Conservation (phyloP, 2,113 vertebrate genomes). For the Petrocephalus microphthalmus region DNA sequence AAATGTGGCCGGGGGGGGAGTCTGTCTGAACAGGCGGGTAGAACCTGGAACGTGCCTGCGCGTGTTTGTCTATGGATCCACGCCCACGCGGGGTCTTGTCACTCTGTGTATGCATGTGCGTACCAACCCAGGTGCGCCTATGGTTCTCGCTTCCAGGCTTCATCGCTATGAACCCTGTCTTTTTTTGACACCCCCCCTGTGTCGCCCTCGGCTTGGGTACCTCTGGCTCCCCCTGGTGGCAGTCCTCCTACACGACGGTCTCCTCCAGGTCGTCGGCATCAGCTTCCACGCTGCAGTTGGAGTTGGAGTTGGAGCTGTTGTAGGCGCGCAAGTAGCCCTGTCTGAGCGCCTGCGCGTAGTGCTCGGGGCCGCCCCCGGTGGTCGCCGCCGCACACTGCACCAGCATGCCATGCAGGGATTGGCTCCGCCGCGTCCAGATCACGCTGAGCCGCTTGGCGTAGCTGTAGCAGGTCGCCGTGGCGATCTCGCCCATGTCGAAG, state of each 20-base stretch:
- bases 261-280: constrained; percentile 72
- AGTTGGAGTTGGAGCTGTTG: constrained; percentile 52
- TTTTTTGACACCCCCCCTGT: background rate
- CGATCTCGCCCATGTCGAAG: constrained; percentile 71
- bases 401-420: constrained; percentile 80
- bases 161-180: background rate
- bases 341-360: constrained; percentile 37
- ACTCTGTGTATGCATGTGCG: background rate
- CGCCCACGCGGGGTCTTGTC: background rate
- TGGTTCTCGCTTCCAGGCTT: background rate
- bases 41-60: background rate
- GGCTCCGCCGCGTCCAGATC: constrained; percentile 79
- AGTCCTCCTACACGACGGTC: constrained; percentile 68
- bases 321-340: constrained; percentile 56
- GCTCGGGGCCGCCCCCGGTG: constrained; percentile 33
- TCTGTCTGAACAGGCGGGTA: background rate
- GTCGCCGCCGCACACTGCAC: constrained; percentile 54
- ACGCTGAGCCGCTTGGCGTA: constrained; percentile 79
- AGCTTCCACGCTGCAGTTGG: constrained; percentile 44
- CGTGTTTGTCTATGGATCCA: background rate
- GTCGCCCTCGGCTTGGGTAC: background rate
- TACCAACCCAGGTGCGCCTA: background rate
- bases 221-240: background rate
- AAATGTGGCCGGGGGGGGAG: background rate
- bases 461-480: constrained; percentile 56